These are phyloP conservation scores for Ameiurus melas DNA, from an alignment of 2,113 vertebrate species.

Conservation along the genomic window DNA sequence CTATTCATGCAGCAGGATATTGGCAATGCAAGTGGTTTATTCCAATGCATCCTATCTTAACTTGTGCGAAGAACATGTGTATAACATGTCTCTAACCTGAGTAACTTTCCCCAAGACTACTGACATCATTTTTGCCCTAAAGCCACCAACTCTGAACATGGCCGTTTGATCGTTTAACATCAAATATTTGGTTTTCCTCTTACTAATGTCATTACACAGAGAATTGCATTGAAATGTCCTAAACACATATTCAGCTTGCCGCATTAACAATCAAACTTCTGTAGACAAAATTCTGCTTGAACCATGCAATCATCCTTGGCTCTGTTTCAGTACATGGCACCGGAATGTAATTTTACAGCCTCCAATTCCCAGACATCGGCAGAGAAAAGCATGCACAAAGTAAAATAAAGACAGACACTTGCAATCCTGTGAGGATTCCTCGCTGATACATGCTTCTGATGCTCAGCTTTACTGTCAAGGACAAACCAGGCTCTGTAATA, in stretches of 20 bases:
- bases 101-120: background rate
- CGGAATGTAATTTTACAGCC: conserved; percentile 30
- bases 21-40: background rate
- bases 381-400: background rate
- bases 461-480: conserved; percentile 24
- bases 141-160: background rate
- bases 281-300: background rate
- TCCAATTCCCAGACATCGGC: background rate
- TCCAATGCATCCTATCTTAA: background rate
- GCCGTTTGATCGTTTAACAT: background rate
- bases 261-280: background rate
- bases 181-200: background rate
- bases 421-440: conserved; percentile 14
- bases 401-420: conserved; percentile 25
- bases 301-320: background rate
- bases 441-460: conserved; percentile 1
- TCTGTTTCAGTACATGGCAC: background rate
- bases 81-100: background rate
- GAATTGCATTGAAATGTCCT: background rate
- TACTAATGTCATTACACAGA: background rate
- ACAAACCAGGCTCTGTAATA: conserved; percentile 8
- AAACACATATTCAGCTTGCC: background rate
- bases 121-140: background rate
- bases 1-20: background rate
- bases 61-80: background rate